Evolutionary conservation across 2,797 vertebrate genomes (phyloP).

Genomic region (Erpetoichthys calabaricus): DNA sequence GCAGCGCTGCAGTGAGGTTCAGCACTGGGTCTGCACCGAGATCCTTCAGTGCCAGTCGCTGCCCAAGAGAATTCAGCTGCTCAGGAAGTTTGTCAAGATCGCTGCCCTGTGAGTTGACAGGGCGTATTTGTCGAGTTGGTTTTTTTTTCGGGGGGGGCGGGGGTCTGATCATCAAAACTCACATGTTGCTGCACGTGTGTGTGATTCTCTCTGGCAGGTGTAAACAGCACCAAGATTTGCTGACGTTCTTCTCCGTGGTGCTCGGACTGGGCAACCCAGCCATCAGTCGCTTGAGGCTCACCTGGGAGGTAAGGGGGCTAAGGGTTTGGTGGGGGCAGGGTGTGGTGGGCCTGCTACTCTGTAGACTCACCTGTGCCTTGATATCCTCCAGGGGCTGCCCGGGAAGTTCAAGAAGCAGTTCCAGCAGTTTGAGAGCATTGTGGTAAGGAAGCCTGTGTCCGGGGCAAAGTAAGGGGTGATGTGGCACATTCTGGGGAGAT

Average conservation of each 20-base stretch:
- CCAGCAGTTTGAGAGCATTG: constrained; percentile 79
- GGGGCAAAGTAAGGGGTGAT: neutral
- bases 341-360: too few relatives aligned
- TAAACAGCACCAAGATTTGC: constrained; percentile 90
- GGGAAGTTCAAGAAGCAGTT: constrained; percentile 93
- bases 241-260: constrained; percentile 81
- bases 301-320: constrained; percentile 73
- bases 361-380: constrained; percentile 12
- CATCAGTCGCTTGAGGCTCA: constrained; percentile 74
- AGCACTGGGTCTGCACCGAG: constrained; percentile 91
- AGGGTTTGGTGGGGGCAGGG: neutral
- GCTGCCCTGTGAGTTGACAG: constrained; percentile 67
- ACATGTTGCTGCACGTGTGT: neutral
- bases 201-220: constrained; percentile 45
- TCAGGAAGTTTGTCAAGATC: constrained; percentile 93
- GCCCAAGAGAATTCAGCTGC: constrained; percentile 76
- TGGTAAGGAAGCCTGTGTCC: constrained; percentile 48
- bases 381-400: constrained; percentile 66
- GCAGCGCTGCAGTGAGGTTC: constrained; percentile 89
- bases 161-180: neutral
- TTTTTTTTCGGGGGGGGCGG: neutral
- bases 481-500: neutral
- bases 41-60: constrained; percentile 81
- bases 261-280: constrained; percentile 84
- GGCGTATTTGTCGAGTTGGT: neutral